Evolutionary conservation across 2,888 invertebrate genomes (phyloP).

Genomic region (Zaprionus obscuricornis): DNA sequence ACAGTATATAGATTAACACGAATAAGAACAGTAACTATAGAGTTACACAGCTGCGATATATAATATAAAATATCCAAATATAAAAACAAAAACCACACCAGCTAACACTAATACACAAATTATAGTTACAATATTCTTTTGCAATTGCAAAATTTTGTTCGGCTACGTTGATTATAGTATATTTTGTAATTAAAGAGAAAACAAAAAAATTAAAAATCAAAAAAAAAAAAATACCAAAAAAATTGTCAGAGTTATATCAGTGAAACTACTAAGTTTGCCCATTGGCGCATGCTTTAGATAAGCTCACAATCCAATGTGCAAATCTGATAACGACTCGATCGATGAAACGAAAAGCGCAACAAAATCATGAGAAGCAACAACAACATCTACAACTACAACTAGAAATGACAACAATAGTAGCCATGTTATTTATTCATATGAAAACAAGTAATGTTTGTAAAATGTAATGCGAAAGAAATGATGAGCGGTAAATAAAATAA

Average conservation of each 20-base stretch:
- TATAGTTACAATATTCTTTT: conserved; percentile 25
- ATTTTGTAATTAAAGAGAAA: conserved; percentile 38
- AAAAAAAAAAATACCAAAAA: too few species aligned
- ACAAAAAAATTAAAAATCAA: too few species aligned
- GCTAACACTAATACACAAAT: not conserved
- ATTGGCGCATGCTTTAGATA: not conserved
- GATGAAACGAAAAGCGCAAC: too few species aligned
- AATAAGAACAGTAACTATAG: too few species aligned
- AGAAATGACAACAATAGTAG: conserved; percentile 28
- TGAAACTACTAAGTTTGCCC: not conserved
- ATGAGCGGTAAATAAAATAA: conserved; percentile 32
- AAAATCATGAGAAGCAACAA: conserved; percentile 8
- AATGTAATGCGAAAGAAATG: conserved; percentile 22
- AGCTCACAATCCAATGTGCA: conserved; percentile 26
- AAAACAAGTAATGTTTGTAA: conserved; percentile 35
- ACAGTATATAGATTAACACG: conserved; percentile 6
- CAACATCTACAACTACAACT: not conserved
- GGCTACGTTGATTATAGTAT: conserved; percentile 25
- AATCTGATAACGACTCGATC: conserved; percentile 22
- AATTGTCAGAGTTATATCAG: too few species aligned
- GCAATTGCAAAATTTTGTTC: conserved; percentile 23
- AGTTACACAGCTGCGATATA: too few species aligned
- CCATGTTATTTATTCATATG: conserved; percentile 47
- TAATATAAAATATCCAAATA: not conserved
- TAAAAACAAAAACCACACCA: not conserved